Conservation (phyloP, 1,140 invertebrate species). For the Eriocheir sinensis region DNA sequence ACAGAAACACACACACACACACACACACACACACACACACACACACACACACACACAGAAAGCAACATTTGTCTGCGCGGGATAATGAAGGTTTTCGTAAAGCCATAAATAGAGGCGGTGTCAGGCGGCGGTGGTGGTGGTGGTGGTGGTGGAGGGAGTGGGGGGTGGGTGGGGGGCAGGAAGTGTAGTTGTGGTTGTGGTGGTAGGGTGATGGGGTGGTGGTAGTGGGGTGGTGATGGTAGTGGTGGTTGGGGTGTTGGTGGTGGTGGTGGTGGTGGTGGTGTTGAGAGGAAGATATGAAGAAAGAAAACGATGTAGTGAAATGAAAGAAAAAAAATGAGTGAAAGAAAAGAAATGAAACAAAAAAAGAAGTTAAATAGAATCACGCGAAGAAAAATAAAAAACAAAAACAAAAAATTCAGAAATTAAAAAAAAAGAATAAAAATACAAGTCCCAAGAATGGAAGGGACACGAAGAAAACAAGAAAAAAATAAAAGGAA, state of each 20-base stretch:
- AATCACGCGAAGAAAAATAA: no score
- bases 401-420: no score
- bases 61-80: neutral
- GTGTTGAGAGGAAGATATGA: no score
- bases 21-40: no score
- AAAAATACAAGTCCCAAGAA: no score
- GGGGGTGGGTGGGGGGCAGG: neutral
- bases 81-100: neutral
- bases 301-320: neutral
- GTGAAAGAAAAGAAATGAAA: neutral
- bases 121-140: neutral
- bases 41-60: neutral
- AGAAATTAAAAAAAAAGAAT: no score
- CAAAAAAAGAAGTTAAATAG: no score
- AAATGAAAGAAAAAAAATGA: neutral
- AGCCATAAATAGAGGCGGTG: neutral
- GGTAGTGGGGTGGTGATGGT: no score
- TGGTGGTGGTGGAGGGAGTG: neutral
- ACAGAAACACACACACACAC: no score
- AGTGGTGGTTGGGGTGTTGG: neutral
- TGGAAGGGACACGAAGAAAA: no score
- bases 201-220: neutral
- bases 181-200: neutral
- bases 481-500: no score
- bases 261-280: no score